Conservation (phyloP, 2,113 vertebrate species). For the Gymnorhina tibicen region DNA sequence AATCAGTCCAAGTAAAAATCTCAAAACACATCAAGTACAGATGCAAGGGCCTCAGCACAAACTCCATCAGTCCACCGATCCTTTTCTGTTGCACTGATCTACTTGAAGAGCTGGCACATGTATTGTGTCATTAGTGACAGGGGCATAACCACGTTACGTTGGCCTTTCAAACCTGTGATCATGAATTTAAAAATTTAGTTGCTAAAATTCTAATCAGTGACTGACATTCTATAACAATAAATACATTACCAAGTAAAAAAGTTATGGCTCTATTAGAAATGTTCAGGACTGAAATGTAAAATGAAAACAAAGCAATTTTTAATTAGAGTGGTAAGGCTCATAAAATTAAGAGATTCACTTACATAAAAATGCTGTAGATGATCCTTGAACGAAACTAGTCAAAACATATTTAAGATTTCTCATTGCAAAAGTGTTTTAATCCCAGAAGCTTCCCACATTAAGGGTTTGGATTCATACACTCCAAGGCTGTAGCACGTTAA, state of each 20-base stretch:
- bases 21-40: not conserved
- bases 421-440: not conserved
- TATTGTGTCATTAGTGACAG: not conserved
- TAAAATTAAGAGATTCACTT: conserved; percentile 5
- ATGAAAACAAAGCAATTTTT: not conserved
- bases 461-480: not conserved
- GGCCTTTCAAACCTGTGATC: not conserved
- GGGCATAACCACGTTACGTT: not conserved
- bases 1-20: not conserved
- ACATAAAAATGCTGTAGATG: not conserved
- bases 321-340: not conserved
- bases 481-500: not conserved
- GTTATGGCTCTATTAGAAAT: not conserved
- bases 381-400: conserved; percentile 34
- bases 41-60: not conserved
- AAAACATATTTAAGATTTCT: conserved; percentile 36
- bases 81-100: not conserved
- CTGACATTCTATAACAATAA: not conserved
- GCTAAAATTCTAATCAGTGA: not conserved
- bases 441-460: conserved; percentile 34
- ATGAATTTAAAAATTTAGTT: not conserved
- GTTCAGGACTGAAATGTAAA: not conserved
- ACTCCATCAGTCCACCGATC: not conserved
- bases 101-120: not conserved
- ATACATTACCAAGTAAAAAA: not conserved